Evolutionary conservation across 2,797 vertebrate genomes (phyloP).

Genomic region (Glyptemys insculpta): DNA sequence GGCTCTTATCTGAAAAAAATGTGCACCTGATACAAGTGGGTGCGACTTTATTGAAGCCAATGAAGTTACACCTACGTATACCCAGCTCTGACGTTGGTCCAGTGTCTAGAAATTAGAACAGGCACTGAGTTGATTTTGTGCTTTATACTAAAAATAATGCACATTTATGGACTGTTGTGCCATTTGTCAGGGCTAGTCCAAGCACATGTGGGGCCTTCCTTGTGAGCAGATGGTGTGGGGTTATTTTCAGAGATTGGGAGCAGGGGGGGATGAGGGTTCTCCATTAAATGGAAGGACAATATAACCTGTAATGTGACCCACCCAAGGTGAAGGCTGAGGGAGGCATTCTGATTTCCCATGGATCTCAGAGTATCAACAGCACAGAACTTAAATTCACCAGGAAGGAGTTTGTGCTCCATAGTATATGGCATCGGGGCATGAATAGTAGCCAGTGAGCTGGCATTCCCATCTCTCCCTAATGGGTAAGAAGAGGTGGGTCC

Average conservation of each 20-base stretch:
- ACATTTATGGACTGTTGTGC: not conserved
- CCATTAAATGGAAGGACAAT: not conserved
- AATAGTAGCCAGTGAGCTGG: not conserved
- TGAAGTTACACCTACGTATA: not conserved
- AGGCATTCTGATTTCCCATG: not conserved
- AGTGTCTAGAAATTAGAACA: not conserved
- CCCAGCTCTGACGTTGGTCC: not conserved
- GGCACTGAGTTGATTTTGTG: not conserved
- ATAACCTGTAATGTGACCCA: not conserved
- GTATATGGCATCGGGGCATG: not conserved
- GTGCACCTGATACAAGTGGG: not conserved
- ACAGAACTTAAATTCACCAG: accelerated
- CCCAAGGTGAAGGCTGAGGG: not conserved
- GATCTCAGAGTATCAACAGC: not conserved
- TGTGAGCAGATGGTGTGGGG: not conserved
- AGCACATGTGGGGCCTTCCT: not conserved
- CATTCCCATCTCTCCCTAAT: not conserved
- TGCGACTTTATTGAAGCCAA: not conserved
- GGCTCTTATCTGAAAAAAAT: not conserved
- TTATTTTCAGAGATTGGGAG: not conserved
- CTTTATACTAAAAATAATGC: not conserved
- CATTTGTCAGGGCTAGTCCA: not conserved
- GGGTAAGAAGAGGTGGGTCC: not conserved
- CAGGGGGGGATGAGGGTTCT: not conserved
- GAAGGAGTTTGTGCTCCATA: not conserved